Percentiles rank a stretch among this genome's conserved stretches.
Conservation (phyloP, 2,113 vertebrate species). For the Saguinus midas region DNA sequence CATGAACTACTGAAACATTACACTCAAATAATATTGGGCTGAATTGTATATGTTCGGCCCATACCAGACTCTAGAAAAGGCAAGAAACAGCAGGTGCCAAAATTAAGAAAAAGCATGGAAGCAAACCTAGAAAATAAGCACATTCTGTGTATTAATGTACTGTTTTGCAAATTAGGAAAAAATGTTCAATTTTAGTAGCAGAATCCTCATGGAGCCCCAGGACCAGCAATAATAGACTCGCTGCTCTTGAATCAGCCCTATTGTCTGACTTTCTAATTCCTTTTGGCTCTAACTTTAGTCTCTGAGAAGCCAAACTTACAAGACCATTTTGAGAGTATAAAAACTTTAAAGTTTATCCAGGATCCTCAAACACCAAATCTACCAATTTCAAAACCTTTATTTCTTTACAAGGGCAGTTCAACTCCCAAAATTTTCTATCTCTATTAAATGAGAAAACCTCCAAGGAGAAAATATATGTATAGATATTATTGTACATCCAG, state of each 20-base stretch:
- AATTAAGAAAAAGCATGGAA: neutral
- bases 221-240: neutral
- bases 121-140: neutral
- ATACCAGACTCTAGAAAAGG: neutral
- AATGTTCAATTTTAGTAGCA: neutral
- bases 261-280: neutral
- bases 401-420: neutral
- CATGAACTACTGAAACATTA: neutral
- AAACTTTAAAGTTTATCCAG: neutral
- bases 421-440: neutral
- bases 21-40: neutral
- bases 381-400: neutral
- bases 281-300: neutral
- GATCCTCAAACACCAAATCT: neutral
- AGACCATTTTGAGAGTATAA: neutral
- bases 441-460: neutral
- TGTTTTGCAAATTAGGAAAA: neutral
- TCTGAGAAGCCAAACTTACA: neutral
- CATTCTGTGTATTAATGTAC: neutral
- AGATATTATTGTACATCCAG: neutral
- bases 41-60: neutral
- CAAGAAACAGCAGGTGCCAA: neutral
- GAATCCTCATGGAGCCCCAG: neutral
- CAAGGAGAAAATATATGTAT: neutral
- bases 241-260: neutral